These are phyloP conservation scores for Diprion similis DNA, from an alignment of 1,140 invertebrate genomes.

Conservation along the genomic window DNA sequence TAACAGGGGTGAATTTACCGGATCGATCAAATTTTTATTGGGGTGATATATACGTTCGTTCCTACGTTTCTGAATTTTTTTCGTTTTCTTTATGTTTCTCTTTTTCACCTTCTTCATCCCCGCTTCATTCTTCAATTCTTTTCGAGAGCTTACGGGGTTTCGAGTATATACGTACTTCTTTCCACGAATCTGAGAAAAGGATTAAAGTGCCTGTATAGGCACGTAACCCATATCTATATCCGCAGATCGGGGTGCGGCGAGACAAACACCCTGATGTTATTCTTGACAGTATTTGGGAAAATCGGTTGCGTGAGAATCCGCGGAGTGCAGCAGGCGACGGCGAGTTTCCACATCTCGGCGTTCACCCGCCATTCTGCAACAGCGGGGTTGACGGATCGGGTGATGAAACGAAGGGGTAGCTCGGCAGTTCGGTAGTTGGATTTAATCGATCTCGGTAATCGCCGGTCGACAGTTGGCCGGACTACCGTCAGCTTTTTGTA, in stretches of 20 bases:
- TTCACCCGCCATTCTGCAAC: slow-evolving; percentile 24
- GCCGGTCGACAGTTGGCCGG: slow-evolving; percentile 60
- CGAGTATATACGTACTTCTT: slow-evolving; percentile 5
- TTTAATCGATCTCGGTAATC: slow-evolving; percentile 64
- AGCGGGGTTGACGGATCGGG: slow-evolving; percentile 58
- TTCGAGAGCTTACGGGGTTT: not conserved
- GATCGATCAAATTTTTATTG: slow-evolving; percentile 8
- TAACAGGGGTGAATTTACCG: not conserved
- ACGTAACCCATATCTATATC: not conserved
- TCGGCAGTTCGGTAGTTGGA: slow-evolving; percentile 47
- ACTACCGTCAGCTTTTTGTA: slow-evolving; percentile 56
- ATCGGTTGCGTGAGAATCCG: slow-evolving; percentile 27
- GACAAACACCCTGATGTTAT: not conserved
- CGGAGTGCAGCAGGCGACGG: not conserved
- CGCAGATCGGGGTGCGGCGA: not conserved
- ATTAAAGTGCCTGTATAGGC: slow-evolving; percentile 19
- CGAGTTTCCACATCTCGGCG: not conserved
- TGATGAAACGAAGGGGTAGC: slow-evolving; percentile 57
- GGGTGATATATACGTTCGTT: not conserved
- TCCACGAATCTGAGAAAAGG: slow-evolving; percentile 28
- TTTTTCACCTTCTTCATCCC: not conserved
- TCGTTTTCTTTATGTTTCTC: too few species aligned
- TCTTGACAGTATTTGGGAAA: slow-evolving; percentile 7
- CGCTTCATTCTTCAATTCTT: not conserved
- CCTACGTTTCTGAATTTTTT: too few species aligned